phyloP scores from a whole-genome alignment of 2,113 vertebrate species.

The Galbula dea region DNA sequence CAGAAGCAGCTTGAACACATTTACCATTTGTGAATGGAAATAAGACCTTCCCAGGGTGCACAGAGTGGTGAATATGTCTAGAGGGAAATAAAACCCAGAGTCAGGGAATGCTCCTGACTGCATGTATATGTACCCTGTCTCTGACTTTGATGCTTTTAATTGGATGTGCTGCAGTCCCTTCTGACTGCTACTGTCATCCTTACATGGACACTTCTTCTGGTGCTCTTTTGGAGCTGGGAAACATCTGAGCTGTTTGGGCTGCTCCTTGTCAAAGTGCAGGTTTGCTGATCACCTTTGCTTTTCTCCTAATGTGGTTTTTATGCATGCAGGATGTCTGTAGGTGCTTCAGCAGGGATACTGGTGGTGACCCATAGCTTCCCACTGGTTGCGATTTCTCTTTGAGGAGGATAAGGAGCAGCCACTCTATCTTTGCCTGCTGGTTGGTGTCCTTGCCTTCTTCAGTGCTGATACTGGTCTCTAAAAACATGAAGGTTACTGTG shows the following conservation, averaged over 20 bases:
- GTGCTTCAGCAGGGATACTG: neutral
- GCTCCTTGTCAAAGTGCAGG: no score
- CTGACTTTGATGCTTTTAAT: neutral
- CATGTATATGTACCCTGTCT: accelerated
- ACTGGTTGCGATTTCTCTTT: neutral
- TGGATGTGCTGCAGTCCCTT: neutral
- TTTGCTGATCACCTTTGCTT: neutral
- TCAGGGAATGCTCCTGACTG: neutral
- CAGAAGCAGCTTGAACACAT: neutral
- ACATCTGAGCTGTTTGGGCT: neutral
- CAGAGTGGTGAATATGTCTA: neutral
- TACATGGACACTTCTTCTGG: neutral
- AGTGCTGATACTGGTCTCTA: neutral
- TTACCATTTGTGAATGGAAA: neutral
- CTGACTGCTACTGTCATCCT: neutral
- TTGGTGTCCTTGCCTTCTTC: neutral
- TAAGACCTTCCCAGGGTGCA: neutral
- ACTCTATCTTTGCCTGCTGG: neutral
- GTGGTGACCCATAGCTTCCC: neutral
- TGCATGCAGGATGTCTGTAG: neutral
- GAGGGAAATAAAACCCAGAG: neutral
- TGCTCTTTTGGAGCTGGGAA: neutral
- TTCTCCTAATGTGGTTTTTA: neutral
- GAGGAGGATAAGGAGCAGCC: neutral
- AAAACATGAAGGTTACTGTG: neutral